phyloP scores from a whole-genome alignment of 1,140 invertebrate species.

The Drosophila triauraria region DNA sequence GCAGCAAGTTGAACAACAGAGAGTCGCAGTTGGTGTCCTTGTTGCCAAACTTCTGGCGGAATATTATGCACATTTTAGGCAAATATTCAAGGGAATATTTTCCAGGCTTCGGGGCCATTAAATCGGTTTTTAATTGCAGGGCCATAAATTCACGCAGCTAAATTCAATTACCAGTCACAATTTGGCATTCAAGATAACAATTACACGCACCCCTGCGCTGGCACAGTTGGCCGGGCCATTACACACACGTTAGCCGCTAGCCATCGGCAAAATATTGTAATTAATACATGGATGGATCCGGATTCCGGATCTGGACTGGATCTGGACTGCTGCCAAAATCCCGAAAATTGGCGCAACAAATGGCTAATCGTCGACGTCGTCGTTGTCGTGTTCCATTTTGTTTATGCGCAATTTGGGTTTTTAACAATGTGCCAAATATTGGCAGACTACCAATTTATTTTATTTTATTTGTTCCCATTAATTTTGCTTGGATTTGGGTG shows the following conservation, averaged over 20 bases:
- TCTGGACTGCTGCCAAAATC: slow-evolving; percentile 45
- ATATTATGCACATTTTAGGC: neutral
- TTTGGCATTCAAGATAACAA: slow-evolving; percentile 60
- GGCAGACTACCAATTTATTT: neutral
- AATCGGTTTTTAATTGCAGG: slow-evolving; percentile 57
- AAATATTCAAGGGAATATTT: slow-evolving; percentile 1
- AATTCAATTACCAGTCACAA: slow-evolving; percentile 60
- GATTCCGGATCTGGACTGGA: no score
- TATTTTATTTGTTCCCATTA: no score
- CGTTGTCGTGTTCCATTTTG: slow-evolving; percentile 35
- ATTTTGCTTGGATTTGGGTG: no score
- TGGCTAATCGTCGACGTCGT: slow-evolving; percentile 28
- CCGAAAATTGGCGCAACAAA: slow-evolving; percentile 38
- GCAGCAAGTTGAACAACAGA: slow-evolving; percentile 17
- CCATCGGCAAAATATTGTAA: slow-evolving; percentile 52
- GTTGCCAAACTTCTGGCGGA: slow-evolving; percentile 13
- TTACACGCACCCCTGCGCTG: slow-evolving; percentile 31
- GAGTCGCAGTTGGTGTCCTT: slow-evolving; percentile 2
- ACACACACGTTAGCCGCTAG: slow-evolving; percentile 7
- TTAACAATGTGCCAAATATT: slow-evolving; percentile 68
- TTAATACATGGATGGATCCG: slow-evolving; percentile 34
- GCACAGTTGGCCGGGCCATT: slow-evolving; percentile 28
- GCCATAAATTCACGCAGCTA: slow-evolving; percentile 42
- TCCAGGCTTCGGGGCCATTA: neutral
- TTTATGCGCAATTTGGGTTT: slow-evolving; percentile 31